Percentiles rank a stretch among this genome's conserved stretches.
Evolutionary conservation across 2,888 invertebrate genomes (phyloP).

Genomic region (Gastrophysa polygoni): DNA sequence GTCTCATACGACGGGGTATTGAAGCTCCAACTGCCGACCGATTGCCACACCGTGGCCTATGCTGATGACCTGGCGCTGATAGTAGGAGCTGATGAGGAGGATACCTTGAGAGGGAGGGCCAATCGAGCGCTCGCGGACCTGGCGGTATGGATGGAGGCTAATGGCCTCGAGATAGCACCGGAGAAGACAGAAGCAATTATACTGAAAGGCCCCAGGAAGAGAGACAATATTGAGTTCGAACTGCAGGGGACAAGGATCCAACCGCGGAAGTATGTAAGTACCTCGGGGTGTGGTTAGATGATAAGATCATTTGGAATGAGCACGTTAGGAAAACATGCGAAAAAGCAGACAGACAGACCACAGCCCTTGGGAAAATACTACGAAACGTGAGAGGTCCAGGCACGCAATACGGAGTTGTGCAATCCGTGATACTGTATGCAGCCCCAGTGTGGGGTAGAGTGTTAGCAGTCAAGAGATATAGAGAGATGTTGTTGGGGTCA

Average conservation of each 20-base stretch:
- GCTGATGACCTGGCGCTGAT: conserved; percentile 22
- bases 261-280: too few relatives aligned
- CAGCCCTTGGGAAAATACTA: too few relatives aligned
- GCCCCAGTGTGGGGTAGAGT: not conserved
- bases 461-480: not conserved
- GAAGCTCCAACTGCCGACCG: not conserved
- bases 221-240: not conserved
- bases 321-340: too few relatives aligned
- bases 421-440: too few relatives aligned
- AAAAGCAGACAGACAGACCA: too few relatives aligned
- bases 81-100: not conserved
- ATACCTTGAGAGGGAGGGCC: not conserved
- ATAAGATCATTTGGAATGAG: too few relatives aligned
- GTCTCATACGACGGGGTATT: conserved; percentile 17
- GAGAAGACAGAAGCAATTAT: not conserved
- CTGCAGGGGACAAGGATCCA: too few relatives aligned
- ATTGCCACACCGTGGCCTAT: conserved; percentile 11
- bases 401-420: too few relatives aligned
- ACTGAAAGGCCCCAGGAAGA: not conserved
- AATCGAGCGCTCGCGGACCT: not conserved
- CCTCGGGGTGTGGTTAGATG: too few relatives aligned
- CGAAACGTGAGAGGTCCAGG: too few relatives aligned
- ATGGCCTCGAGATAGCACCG: not conserved
- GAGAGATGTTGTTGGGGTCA: not conserved
- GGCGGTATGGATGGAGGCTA: conserved; percentile 11